A percentile compares a stretch with the other conserved stretches of the same genome.
These are phyloP conservation scores for Andricus quercusramuli DNA, from an alignment of 2,888 invertebrate genomes.

Conservation along the genomic window DNA sequence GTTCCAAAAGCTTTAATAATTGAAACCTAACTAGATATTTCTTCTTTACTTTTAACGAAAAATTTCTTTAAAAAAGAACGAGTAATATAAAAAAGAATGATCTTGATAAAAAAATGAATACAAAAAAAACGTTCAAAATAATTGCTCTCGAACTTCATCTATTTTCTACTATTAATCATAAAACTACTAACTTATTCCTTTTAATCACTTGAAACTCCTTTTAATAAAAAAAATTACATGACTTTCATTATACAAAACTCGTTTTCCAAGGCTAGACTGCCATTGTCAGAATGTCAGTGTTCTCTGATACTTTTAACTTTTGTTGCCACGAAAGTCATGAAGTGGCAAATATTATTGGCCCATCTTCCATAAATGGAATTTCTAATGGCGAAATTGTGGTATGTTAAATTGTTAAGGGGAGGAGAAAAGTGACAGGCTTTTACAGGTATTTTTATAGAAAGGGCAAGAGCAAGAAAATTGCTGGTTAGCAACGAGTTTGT, in stretches of 20 bases:
- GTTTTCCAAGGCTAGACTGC: constrained; percentile 3
- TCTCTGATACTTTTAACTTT: background rate
- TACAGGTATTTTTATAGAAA: background rate
- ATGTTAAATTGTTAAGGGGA: background rate
- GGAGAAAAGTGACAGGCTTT: background rate
- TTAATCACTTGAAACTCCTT: background rate
- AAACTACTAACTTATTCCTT: background rate
- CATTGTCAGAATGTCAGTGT: background rate
- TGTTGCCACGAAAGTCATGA: constrained; percentile 2
- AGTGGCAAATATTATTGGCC: background rate
- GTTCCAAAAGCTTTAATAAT: background rate
- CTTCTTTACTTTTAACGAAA: background rate
- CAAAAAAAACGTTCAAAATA: no score
- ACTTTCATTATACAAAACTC: background rate
- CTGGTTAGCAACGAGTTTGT: constrained; percentile 3
- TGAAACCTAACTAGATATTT: background rate
- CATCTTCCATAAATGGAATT: background rate
- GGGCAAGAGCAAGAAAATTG: constrained; percentile 5
- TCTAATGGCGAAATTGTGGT: constrained; percentile 2
- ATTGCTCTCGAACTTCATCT: no score
- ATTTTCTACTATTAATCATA: background rate
- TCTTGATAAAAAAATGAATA: no score
- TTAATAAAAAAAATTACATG: background rate
- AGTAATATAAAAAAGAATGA: no score
- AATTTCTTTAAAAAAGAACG: background rate